Evolutionary conservation across 2,113 vertebrate genomes (phyloP).

Genomic region (Diphyllodes magnificus): DNA sequence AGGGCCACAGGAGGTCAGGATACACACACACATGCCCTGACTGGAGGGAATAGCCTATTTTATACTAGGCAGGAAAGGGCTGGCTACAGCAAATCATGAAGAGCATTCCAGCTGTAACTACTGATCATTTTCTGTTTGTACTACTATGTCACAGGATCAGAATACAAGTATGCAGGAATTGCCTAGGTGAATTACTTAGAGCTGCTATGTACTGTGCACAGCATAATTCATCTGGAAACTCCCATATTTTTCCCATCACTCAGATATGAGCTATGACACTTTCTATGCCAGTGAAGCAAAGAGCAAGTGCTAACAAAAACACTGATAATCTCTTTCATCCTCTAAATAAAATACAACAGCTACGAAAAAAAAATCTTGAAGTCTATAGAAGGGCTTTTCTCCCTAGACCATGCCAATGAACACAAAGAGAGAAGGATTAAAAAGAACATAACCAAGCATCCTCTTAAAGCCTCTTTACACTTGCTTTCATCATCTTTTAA

Average conservation of each 20-base stretch:
- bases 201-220: not conserved
- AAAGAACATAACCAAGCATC: not conserved
- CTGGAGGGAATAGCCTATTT: not conserved
- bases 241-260: not conserved
- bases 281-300: not conserved
- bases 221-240: not conserved
- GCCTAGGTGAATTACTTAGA: not conserved
- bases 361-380: not conserved
- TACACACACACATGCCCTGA: not conserved
- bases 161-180: not conserved
- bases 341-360: not conserved
- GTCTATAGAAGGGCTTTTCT: not conserved
- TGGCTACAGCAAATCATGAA: not conserved
- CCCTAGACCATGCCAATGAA: not conserved
- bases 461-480: constrained; percentile 7
- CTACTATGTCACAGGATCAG: not conserved
- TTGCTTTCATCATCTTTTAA: constrained; percentile 16
- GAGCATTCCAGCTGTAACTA: not conserved
- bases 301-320: not conserved
- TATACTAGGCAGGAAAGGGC: not conserved
- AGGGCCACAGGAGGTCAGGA: not conserved
- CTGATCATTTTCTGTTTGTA: not conserved
- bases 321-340: not conserved
- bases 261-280: not conserved
- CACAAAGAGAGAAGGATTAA: not conserved